Evolutionary conservation across 2,797 vertebrate genomes (phyloP), one percentile per base, ranked within the genome.

Genomic region (Hemibagrus guttatus): DNA sequence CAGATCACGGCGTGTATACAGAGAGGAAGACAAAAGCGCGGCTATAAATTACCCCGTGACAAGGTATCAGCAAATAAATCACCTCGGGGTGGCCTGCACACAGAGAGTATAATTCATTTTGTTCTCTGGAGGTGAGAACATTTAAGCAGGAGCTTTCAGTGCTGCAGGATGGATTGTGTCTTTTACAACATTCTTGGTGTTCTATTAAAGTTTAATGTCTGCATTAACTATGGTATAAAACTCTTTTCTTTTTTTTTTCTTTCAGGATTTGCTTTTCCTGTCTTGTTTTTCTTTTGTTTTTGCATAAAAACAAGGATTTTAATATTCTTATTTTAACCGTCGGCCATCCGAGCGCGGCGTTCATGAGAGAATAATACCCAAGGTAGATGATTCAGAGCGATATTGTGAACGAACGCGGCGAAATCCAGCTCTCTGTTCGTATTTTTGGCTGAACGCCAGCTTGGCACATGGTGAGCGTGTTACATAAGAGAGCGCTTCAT

Each of bases 1-100:
- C 83, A 58, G 72, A 87, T 88, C 87, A 80, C 82, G 81, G 79
- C 87, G 82, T 91, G 92, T 90, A 89, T 89, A 89, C 89, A 90
- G 89, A 88, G 63, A 88, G 88, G 88, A 90, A 91, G 89, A 89
- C 88, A 90, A 91, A 90, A 90, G 88, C 66, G 35, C 28, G 31
- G 88, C 89, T 85, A 93, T 92, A 91, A 92, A 92, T 92, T 90
- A 92, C 88, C 85, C 76, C 1, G 88, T 90, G 90, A 92, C 89
- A 92, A 90, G 91, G 85, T 86, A 91, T 91, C 90, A 89, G 91
- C 90, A 91, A 90, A 92, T 92, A 92, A 92, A 92, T 93, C 91
- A 92, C 91, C 86, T 88, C 69, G 79, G 91, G 90, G 90, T 91
- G 90, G 91, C 89, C 90, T 86, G 80, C 85, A 87, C 86, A 78